A percentile compares a stretch with the other conserved stretches of the same genome.
Evolutionary conservation across 2,113 vertebrate species (phyloP).

Genomic region (Scophthalmus maximus): DNA sequence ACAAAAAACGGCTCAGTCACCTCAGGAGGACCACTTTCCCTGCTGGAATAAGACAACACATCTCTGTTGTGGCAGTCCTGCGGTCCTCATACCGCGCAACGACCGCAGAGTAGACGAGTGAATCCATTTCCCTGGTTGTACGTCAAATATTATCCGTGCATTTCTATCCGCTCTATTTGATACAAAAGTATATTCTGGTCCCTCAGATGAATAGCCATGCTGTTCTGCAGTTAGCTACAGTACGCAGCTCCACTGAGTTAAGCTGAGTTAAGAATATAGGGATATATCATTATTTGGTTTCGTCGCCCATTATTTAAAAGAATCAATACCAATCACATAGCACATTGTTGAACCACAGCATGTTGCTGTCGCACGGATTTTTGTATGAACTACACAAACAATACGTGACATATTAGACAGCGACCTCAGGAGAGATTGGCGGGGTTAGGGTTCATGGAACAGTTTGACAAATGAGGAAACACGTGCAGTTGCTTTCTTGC

Average conservation of each 20-base stretch:
- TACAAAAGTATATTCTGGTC: conserved; percentile 14
- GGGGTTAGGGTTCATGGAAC: no score
- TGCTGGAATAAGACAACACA: conserved; percentile 51
- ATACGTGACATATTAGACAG: no score
- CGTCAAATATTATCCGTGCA: conserved; percentile 9
- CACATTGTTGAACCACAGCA: no score
- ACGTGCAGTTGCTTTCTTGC: background rate
- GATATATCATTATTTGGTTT: background rate
- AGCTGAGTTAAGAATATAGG: background rate
- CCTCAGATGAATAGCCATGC: background rate
- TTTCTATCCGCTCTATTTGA: conserved; percentile 8
- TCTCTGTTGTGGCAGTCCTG: conserved; percentile 38
- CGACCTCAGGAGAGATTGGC: no score
- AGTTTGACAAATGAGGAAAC: background rate
- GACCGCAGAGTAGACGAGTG: conserved; percentile 25
- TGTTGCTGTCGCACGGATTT: no score
- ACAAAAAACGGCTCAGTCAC: conserved; percentile 67
- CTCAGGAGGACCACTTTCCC: conserved; percentile 61
- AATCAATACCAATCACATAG: background rate
- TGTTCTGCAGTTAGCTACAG: conserved; percentile 2
- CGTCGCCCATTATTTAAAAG: background rate
- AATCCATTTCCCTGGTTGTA: conserved; percentile 30
- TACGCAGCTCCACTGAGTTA: background rate
- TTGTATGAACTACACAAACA: no score
- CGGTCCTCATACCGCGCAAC: conserved; percentile 37